Percentiles rank a stretch among this genome's conserved stretches.
These are phyloP conservation scores for Ips nitidus DNA, from an alignment of 1,140 invertebrate genomes.

Conservation along the genomic window DNA sequence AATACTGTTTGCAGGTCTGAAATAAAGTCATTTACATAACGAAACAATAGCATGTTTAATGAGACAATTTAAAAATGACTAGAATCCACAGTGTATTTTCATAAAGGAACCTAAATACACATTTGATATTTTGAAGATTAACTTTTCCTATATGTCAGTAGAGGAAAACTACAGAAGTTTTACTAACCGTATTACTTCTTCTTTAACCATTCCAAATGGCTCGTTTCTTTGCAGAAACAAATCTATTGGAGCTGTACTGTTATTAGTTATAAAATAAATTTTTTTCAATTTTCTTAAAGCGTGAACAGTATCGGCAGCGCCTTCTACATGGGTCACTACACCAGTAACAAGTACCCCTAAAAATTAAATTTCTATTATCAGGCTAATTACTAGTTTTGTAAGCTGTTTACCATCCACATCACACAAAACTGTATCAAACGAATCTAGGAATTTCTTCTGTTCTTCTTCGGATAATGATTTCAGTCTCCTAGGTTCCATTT, in stretches of 20 bases:
- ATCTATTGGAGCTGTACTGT: conserved; percentile 33
- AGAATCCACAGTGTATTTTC: too few species aligned
- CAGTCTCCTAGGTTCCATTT: too few species aligned
- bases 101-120: too few species aligned
- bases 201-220: conserved; percentile 14
- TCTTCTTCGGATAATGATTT: conserved; percentile 11
- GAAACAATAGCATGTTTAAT: too few species aligned
- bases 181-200: conserved; percentile 28
- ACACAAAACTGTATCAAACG: conserved; percentile 42
- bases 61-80: too few species aligned
- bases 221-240: conserved; percentile 31
- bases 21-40: conserved; percentile 4
- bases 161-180: too few species aligned
- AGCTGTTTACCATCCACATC: conserved; percentile 44
- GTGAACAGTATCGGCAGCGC: conserved; percentile 37
- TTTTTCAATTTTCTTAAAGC: conserved; percentile 43
- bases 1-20: conserved; percentile 36
- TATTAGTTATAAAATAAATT: conserved; percentile 47
- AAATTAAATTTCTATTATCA: background rate
- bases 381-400: too few species aligned
- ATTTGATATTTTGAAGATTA: too few species aligned
- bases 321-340: conserved; percentile 37
- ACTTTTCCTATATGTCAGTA: too few species aligned
- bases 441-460: conserved; percentile 35
- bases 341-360: conserved; percentile 41